Conservation (phyloP, 2,888 invertebrate species). For the Alsophila aescularia region DNA sequence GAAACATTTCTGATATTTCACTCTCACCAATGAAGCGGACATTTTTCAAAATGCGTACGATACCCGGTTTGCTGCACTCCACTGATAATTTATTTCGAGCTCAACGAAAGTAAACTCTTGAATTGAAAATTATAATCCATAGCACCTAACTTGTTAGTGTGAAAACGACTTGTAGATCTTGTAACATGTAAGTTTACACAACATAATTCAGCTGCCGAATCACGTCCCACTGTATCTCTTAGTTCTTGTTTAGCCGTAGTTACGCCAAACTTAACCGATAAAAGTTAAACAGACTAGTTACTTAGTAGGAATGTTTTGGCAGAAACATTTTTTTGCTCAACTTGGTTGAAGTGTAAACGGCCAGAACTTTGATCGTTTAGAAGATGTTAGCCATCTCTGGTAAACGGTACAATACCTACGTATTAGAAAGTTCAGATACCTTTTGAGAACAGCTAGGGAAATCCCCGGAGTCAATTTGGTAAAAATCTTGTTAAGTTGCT, state of each 20-base stretch:
- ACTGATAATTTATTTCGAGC: too few relatives aligned
- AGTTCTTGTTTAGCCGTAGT: conserved; percentile 26
- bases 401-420: conserved; percentile 12
- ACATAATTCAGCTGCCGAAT: conserved; percentile 20
- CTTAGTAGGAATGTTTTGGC: conserved; percentile 18
- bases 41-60: too few relatives aligned
- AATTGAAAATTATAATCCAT: too few relatives aligned
- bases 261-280: conserved; percentile 28
- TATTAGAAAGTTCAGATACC: conserved; percentile 6
- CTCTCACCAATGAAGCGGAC: too few relatives aligned
- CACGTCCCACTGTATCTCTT: conserved; percentile 20
- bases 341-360: conserved; percentile 13
- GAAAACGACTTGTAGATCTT: conserved; percentile 3
- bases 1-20: too few relatives aligned
- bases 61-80: too few relatives aligned
- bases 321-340: conserved; percentile 18
- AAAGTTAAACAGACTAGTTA: conserved; percentile 26
- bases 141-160: too few relatives aligned
- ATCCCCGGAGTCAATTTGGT: conserved; percentile 6
- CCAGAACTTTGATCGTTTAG: conserved; percentile 18
- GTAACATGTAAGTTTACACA: conserved; percentile 6
- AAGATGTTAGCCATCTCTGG: conserved; percentile 13
- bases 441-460: conserved; percentile 1
- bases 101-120: too few relatives aligned
- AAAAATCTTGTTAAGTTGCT: conserved; percentile 5